Percentiles rank a stretch among this genome's conserved stretches.
These are phyloP conservation scores for Tiaroga cobitis DNA, from an alignment of 2,797 vertebrate species.

Conservation along the genomic window DNA sequence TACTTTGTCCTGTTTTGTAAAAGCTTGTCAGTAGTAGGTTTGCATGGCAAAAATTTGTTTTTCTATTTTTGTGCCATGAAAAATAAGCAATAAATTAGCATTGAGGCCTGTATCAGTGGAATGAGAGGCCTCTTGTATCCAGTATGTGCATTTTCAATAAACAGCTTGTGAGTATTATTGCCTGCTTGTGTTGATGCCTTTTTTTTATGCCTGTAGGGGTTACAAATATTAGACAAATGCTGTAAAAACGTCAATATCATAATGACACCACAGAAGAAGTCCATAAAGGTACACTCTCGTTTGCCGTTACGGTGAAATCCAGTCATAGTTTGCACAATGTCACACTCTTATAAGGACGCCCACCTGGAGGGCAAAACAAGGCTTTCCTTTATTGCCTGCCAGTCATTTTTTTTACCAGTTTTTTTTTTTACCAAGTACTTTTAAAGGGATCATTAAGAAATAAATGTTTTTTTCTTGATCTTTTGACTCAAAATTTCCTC, in stretches of 20 bases:
- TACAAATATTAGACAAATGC: neutral
- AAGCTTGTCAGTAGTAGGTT: conserved; percentile 78
- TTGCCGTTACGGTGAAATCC: too few species aligned
- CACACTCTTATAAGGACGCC: neutral
- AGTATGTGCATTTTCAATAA: conserved; percentile 63
- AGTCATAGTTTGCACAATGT: neutral
- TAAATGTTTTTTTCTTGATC: too few species aligned
- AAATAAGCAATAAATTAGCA: conserved; percentile 85
- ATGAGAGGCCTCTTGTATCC: conserved; percentile 56
- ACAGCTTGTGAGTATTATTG: conserved; percentile 54
- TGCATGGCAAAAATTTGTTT: conserved; percentile 85
- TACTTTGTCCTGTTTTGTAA: conserved; percentile 70
- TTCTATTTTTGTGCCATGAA: conserved; percentile 88
- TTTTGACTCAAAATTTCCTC: too few species aligned
- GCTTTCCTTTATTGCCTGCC: too few species aligned
- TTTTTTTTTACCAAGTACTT: too few species aligned
- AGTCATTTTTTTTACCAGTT: too few species aligned
- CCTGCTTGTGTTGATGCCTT: conserved; percentile 34
- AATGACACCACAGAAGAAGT: neutral
- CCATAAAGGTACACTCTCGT: neutral
- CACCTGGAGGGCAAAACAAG: too few species aligned
- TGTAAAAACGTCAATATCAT: neutral
- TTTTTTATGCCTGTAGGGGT: neutral
- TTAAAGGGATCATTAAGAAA: too few species aligned
- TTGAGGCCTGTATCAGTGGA: conserved; percentile 45